Base-by-base conservation (phyloP, 2,797 vertebrate genomes). In the Phaenicophaeus curvirostris region DNA sequence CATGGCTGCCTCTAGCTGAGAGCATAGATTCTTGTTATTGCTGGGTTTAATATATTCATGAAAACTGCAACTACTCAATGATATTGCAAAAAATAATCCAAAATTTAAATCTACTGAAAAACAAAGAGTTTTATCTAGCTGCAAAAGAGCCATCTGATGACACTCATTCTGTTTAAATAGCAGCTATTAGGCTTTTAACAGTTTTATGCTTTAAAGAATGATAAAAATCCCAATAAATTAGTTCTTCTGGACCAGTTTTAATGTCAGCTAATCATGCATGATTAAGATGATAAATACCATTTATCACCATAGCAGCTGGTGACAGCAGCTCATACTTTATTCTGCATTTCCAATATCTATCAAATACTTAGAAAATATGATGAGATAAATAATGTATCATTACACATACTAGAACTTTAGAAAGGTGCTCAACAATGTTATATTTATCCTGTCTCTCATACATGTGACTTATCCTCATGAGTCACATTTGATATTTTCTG, bases 341-440 rank as follows among this genome's bases (percentile, higher is more conserved):
- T 91, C 71, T 91, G 19, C 59, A 67, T 90, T 90, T 66, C 48
- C 33, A 95, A 5, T 71, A 58, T 35, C 59, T 85, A 85, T 88
- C 59, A 87, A 88, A 86, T 39, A 61, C 76, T 71, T 68, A n/a
- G 30, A 88, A 94, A 94, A 92, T 72, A 85, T 1, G 12, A 68
- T 82, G 68, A 93, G 59, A 88, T 59, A 95, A 94, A 95, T 65
- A 90, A 53, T 74, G 71, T n/a, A 76, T 94, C 59, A 89, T 90
- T 76, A 42, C 31, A 79, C 25, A 46, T 59, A 82, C 67, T 77
- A 85, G 75, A 90, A 57, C 37, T 87, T 82, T 50, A 90, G 30
- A 67, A 90, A 80, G n/a, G 31, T 93, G 37, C 46, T 89, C 21
- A 80, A 46, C 24, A 77, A 48, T 39, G 13, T 41, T 48, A 30